A percentile compares a stretch with the other conserved stretches of the same genome.
Evolutionary conservation across 1,140 invertebrate species (phyloP).

Genomic region (Drosophila orosa): DNA sequence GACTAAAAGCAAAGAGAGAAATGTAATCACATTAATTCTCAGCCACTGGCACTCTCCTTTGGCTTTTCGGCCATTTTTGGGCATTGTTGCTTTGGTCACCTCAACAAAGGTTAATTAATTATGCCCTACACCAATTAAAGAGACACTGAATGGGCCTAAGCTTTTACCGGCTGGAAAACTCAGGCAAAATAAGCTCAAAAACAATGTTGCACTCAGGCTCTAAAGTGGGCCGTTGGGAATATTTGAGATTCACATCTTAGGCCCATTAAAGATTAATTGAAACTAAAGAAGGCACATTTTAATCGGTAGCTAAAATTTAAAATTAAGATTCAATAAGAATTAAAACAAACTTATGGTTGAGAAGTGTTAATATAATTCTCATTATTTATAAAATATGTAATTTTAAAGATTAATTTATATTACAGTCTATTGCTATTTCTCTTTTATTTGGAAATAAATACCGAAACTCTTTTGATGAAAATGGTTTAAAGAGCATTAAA

Average conservation of each 20-base stretch:
- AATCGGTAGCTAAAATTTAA: no score
- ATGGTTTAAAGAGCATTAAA: conserved; percentile 7
- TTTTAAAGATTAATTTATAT: no score
- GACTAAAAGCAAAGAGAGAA: conserved; percentile 40
- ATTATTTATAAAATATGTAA: no score
- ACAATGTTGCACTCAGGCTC: neutral
- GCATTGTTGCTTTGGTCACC: conserved; percentile 50
- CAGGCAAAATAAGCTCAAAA: conserved; percentile 19
- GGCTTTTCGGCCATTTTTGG: conserved; percentile 19
- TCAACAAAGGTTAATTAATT: conserved; percentile 71
- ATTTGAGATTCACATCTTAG: neutral
- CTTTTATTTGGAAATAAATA: neutral
- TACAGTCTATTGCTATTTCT: neutral
- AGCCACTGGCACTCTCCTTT: conserved; percentile 23
- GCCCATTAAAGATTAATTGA: conserved; percentile 18
- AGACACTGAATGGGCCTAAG: conserved; percentile 51
- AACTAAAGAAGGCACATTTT: neutral
- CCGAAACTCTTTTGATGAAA: no score
- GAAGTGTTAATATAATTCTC: no score
- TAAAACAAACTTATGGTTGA: no score
- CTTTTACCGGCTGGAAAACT: conserved; percentile 28
- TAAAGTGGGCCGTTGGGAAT: conserved; percentile 6
- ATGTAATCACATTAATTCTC: conserved; percentile 69
- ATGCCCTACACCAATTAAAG: conserved; percentile 61
- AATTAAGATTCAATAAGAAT: no score